Conservation (phyloP, 2,113 vertebrate species). For the Cinclus mexicanus region DNA sequence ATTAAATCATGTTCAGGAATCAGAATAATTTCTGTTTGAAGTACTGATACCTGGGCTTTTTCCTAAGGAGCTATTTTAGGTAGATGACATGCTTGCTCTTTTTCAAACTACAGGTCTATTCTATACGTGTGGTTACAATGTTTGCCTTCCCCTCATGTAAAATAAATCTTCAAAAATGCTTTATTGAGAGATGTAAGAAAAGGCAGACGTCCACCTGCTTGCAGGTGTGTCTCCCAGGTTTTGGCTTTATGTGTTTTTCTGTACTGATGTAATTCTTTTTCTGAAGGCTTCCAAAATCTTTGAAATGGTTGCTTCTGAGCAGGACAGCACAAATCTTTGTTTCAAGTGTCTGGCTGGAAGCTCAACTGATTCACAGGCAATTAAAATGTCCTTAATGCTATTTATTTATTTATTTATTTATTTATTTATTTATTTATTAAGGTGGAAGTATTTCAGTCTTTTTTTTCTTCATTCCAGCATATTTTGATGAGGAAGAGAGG, state of each 20-base stretch:
- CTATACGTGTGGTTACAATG: neutral
- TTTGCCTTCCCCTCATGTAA: neutral
- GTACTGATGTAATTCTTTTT: neutral
- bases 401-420: neutral
- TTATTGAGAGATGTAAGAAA: neutral
- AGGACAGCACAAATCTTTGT: neutral
- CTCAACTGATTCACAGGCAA: neutral
- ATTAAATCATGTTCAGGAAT: neutral
- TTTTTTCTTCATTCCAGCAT: neutral
- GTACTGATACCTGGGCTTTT: neutral
- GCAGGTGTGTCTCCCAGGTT: neutral
- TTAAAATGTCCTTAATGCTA: neutral
- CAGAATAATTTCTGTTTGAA: neutral
- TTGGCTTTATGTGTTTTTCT: neutral
- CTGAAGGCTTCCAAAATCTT: neutral
- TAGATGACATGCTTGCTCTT: neutral
- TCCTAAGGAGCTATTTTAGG: neutral
- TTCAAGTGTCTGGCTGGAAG: neutral
- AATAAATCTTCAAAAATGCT: neutral
- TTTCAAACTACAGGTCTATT: neutral
- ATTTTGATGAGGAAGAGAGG: neutral
- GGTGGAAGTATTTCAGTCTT: neutral
- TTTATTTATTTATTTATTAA: neutral
- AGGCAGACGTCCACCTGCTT: neutral
- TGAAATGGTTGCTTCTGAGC: neutral